These are phyloP conservation scores for Taxidea taxus DNA, from an alignment of 2,113 vertebrate species.

Conservation along the genomic window DNA sequence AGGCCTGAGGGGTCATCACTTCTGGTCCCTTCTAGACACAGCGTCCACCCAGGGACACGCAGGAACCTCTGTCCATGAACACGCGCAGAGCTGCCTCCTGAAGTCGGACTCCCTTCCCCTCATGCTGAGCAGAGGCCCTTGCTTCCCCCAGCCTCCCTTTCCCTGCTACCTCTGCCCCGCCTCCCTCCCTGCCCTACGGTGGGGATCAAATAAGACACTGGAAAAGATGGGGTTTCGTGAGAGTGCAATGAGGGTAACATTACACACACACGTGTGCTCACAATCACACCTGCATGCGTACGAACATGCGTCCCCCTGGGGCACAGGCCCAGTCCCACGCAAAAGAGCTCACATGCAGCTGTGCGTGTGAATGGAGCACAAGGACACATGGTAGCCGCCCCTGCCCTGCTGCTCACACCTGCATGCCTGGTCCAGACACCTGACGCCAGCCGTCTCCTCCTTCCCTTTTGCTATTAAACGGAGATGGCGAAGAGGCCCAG, in stretches of 20 bases:
- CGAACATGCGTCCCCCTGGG: background rate
- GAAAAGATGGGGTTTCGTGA: background rate
- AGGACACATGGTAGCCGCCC: fast-evolving
- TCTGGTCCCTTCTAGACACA: background rate
- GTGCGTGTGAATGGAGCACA: fast-evolving
- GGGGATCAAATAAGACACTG: background rate
- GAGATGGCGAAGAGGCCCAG: background rate
- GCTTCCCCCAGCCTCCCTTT: background rate
- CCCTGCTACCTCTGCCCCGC: fast-evolving
- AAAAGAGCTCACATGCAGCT: fast-evolving
- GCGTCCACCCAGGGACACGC: fast-evolving
- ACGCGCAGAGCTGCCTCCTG: background rate
- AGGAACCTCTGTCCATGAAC: no score
- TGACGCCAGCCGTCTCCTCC: background rate
- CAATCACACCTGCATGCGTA: background rate
- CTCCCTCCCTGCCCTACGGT: background rate
- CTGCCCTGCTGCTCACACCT: background rate
- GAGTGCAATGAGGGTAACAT: background rate
- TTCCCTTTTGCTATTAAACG: background rate
- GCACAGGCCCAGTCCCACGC: background rate
- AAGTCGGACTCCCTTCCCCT: background rate
- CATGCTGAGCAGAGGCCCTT: fast-evolving
- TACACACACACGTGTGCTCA: background rate
- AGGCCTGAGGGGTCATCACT: background rate
- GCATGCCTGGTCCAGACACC: background rate